Evolutionary conservation across 2,113 vertebrate species (phyloP).

Genomic region (Grammomys dolichurus): DNA sequence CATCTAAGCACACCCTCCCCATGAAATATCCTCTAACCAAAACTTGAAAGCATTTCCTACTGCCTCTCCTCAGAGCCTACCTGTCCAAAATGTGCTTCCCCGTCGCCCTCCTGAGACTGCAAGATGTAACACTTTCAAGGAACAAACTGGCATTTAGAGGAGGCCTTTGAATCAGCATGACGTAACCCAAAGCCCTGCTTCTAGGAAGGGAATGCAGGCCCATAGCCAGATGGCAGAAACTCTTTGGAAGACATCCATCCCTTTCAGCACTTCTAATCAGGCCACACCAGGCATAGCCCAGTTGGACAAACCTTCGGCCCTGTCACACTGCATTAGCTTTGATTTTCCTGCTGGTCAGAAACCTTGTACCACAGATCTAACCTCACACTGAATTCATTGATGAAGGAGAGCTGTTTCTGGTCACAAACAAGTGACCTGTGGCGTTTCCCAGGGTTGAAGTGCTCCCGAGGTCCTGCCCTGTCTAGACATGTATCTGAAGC

Average conservation of each 20-base stretch:
- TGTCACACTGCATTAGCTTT: slow-evolving; percentile 54
- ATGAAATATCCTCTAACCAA: neutral
- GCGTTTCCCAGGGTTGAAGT: slow-evolving; percentile 69
- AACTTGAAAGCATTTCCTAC: neutral
- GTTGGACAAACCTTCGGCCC: neutral
- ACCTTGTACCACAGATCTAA: neutral
- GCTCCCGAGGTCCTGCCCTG: slow-evolving; percentile 57
- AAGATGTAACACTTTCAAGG: neutral
- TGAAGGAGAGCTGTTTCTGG: slow-evolving; percentile 43
- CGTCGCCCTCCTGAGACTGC: neutral
- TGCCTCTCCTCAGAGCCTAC: neutral
- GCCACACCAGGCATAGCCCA: neutral
- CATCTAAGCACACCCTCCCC: neutral
- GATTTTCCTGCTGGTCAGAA: slow-evolving; percentile 35
- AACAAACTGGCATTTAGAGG: neutral
- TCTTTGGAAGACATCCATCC: neutral
- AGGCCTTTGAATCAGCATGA: neutral
- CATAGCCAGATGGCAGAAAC: neutral
- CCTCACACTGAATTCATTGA: slow-evolving; percentile 37
- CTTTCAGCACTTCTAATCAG: neutral
- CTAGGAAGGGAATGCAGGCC: neutral
- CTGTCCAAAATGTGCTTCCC: neutral
- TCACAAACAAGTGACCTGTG: slow-evolving; percentile 39
- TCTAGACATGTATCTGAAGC: slow-evolving; percentile 73
- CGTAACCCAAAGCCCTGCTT: slow-evolving; percentile 6